Base-by-base conservation (phyloP, 2,888 invertebrate genomes). In the Acholoe squamosa region DNA sequence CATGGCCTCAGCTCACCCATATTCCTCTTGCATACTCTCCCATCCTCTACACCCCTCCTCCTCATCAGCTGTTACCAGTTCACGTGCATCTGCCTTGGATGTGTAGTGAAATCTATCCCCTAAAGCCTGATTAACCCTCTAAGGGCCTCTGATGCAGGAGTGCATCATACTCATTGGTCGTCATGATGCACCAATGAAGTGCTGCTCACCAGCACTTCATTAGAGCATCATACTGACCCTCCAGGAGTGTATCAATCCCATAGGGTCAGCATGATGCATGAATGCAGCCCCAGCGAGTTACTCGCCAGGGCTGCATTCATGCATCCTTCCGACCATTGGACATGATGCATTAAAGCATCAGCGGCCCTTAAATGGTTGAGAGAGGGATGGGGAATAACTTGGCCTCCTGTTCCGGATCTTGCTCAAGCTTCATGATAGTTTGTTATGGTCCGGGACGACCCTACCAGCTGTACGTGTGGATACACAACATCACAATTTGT, bases 401-500 rank as follows among this genome's bases (percentile, higher is more conserved):
- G 71, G 25, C 71, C 71, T 28, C 71, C 71, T 71, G 71, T 71
- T 71, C 71, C 31, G 71, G 71, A 28, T 25, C 31, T 25, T 71
- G 71, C 71, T 28, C 71, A 25, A 28, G 71, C n/a, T 71, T 28
- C 71, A 71, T 71, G 71, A 71, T 71, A 28, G 71, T 71, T 71
- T 71, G 71, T 71, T 71, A 71, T 71, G 71, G 71, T 71, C 71
- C 71, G 31, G 14, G 71, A 28, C 28, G 71, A 71, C 71, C 71
- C 28, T 28, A 25, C 28, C 71, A 71, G 71, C 71, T 71, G 71
- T n/a, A n/a, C n/a, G n/a, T 28, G 25, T 28, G 28, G 71, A 71
- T 28, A 71, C 71, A 28, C 28, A 71, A 71, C 71, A 71, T 71
- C 71, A 71, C 71, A 71, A 71, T 71, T 71, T 71, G 28, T 71